Conservation (phyloP, 2,797 vertebrate genomes). For the Serranus cabrilla region DNA sequence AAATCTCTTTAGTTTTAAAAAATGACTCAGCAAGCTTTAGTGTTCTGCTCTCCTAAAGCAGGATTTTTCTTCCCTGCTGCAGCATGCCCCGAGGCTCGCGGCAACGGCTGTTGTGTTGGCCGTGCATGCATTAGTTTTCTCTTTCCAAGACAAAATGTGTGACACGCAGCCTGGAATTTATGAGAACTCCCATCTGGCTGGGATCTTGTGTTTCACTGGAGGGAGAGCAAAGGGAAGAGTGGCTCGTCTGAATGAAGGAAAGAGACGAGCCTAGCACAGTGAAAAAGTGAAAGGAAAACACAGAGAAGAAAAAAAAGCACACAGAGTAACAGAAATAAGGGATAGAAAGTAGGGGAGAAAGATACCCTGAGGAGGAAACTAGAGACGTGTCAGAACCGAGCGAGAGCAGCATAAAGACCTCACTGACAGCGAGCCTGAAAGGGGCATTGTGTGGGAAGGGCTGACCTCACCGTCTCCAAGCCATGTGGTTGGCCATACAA, state of each 20-base stretch:
- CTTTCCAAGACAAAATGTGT: conserved; percentile 54
- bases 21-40: conserved; percentile 29
- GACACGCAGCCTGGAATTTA: conserved; percentile 66
- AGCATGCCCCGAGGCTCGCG: conserved; percentile 31
- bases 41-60: conserved; percentile 38
- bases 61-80: conserved; percentile 35
- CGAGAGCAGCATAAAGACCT: conserved; percentile 77
- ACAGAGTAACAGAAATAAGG: conserved; percentile 22
- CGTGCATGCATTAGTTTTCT: conserved; percentile 50
- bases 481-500: conserved; percentile 72
- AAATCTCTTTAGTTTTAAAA: conserved; percentile 30
- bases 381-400: conserved; percentile 66
- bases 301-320: not conserved
- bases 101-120: conserved; percentile 47
- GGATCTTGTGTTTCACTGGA: conserved; percentile 55
- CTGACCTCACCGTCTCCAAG: conserved; percentile 80
- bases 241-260: conserved; percentile 23
- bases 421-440: conserved; percentile 79
- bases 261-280: conserved; percentile 20
- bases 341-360: conserved; percentile 28
- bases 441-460: conserved; percentile 74
- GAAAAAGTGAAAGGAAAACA: conserved; percentile 27
- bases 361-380: conserved; percentile 67
- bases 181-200: conserved; percentile 64
- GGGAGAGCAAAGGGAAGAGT: conserved; percentile 46